These are phyloP conservation scores for Hydrophis major DNA, from an alignment of 2,797 vertebrate genomes.

Conservation along the genomic window DNA sequence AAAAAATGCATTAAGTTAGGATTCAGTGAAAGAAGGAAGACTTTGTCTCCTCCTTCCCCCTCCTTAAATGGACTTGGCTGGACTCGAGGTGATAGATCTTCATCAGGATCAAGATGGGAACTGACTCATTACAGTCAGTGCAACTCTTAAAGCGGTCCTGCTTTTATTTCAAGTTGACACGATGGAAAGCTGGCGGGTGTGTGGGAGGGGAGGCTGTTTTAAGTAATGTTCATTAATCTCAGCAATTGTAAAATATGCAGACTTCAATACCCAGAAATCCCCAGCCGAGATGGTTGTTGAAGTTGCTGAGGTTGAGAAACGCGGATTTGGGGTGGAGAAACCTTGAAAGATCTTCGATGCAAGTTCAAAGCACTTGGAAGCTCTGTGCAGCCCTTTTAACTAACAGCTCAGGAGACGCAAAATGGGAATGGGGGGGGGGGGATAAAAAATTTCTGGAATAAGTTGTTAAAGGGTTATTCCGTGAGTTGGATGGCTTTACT, in stretches of 20 bases:
- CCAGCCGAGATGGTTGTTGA: not conserved
- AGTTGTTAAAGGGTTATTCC: not conserved
- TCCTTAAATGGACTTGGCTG: not conserved
- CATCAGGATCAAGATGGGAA: not conserved
- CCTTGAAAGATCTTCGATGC: not conserved
- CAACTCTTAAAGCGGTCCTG: not conserved
- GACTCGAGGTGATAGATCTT: not conserved
- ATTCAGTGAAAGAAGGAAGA: not conserved
- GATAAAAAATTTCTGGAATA: not conserved
- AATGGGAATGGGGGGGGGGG: too few relatives aligned
- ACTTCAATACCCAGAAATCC: not conserved
- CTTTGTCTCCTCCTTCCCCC: not conserved
- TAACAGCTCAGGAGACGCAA: not conserved
- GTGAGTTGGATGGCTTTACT: not conserved
- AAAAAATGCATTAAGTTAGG: not conserved
- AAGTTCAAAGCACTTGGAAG: not conserved
- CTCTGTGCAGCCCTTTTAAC: not conserved
- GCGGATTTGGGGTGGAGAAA: not conserved
- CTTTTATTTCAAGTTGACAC: not conserved
- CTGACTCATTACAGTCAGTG: not conserved
- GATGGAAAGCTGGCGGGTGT: not conserved
- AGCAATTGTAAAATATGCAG: not conserved
- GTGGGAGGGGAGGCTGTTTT: too few relatives aligned
- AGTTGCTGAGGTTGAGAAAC: not conserved
- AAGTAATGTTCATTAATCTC: not conserved